Evolutionary conservation across 2,888 invertebrate genomes (phyloP).

Genomic region (Eudemis profundana): DNA sequence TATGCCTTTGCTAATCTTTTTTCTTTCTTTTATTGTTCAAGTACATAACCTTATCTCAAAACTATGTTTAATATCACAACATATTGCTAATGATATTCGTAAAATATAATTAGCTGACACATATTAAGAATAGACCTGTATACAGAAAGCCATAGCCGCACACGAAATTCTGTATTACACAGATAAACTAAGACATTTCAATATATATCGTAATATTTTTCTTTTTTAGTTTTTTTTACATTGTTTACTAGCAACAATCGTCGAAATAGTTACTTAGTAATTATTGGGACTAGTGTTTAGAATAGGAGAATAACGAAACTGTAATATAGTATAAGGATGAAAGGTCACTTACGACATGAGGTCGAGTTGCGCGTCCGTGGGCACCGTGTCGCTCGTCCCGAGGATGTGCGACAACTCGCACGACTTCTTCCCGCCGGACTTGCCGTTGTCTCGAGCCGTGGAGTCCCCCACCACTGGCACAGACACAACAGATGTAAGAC

Average conservation of each 20-base stretch:
- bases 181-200: neutral
- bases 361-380: conserved; percentile 91
- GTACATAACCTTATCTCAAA: no score
- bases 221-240: no score
- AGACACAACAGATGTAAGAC: no score
- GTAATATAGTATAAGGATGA: neutral
- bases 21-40: no score
- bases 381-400: conserved; percentile 92
- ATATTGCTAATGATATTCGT: no score
- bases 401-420: conserved; percentile 95
- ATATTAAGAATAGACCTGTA: neutral
- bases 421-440: conserved; percentile 87
- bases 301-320: neutral
- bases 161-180: neutral
- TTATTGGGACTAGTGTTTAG: neutral
- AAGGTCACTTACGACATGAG: conserved; percentile 85
- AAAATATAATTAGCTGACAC: no score
- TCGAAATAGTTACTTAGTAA: no score
- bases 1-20: no score
- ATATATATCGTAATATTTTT: no score
- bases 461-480: conserved; percentile 90
- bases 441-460: conserved; percentile 88
- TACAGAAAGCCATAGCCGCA: neutral
- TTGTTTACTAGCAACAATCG: no score
- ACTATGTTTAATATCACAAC: no score